Conservation (phyloP, 2,797 vertebrate genomes). For the Moxostoma hubbsi region DNA sequence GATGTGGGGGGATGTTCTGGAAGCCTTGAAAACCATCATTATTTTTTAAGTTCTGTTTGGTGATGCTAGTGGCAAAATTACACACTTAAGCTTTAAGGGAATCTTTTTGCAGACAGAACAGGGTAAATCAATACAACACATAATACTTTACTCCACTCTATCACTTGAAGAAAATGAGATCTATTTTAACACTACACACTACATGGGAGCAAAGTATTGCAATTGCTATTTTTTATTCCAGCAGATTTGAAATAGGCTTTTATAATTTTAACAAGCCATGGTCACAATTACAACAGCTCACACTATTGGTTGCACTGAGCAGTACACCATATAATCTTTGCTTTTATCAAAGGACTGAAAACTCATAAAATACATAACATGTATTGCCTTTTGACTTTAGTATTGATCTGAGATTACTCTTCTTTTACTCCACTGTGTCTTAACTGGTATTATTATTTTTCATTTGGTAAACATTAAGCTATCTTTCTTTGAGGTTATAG, state of each 20-base stretch:
- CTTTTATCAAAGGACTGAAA: background rate
- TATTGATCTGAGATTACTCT: background rate
- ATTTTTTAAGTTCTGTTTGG: too few relatives aligned
- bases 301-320: background rate
- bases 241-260: background rate
- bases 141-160: background rate
- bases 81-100: background rate
- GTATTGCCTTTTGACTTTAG: too few relatives aligned
- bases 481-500: too few relatives aligned
- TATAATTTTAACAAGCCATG: background rate
- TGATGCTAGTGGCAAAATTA: too few relatives aligned
- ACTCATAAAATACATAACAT: too few relatives aligned
- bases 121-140: background rate
- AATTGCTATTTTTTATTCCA: background rate
- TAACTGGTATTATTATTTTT: too few relatives aligned
- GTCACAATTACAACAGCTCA: slow-evolving; percentile 2
- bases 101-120: too few relatives aligned
- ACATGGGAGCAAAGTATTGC: background rate
- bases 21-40: too few relatives aligned
- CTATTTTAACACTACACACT: background rate
- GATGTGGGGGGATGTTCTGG: too few relatives aligned
- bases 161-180: background rate
- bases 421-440: background rate
- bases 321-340: background rate
- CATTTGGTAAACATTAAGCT: too few relatives aligned